Conservation (phyloP, 2,888 invertebrate species). For the Mycalesis mineus region DNA sequence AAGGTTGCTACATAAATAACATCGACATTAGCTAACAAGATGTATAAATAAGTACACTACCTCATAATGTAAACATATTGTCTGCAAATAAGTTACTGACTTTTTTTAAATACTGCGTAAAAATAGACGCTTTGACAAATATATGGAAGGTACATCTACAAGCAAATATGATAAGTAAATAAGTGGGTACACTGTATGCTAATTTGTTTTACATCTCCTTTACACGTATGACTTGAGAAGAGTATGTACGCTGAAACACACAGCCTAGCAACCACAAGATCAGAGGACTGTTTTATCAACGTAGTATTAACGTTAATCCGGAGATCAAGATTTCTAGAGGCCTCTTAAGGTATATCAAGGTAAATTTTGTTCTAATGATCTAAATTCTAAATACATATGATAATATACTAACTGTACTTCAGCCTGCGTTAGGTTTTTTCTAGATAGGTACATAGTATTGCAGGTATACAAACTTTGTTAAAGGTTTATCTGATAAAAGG, state of each 20-base stretch:
- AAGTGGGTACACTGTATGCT: background rate
- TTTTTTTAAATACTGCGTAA: background rate
- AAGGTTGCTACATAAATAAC: background rate
- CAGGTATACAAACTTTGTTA: too few relatives aligned
- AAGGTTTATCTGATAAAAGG: too few relatives aligned
- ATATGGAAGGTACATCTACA: background rate
- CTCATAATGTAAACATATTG: background rate
- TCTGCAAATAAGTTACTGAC: background rate
- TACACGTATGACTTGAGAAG: too few relatives aligned
- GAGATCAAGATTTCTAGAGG: background rate
- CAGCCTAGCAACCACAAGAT: background rate
- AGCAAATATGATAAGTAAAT: background rate
- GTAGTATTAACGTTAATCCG: background rate
- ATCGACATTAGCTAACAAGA: background rate
- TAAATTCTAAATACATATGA: too few relatives aligned
- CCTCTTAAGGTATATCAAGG: background rate
- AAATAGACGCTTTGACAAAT: background rate
- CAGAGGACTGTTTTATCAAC: background rate
- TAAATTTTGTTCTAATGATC: too few relatives aligned
- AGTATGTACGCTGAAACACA: background rate
- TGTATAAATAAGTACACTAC: background rate
- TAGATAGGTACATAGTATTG: too few relatives aligned
- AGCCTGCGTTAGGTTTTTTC: too few relatives aligned
- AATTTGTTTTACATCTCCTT: too few relatives aligned
- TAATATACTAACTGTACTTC: too few relatives aligned